Conservation (phyloP, 2,113 vertebrate species). For the Riparia riparia region DNA sequence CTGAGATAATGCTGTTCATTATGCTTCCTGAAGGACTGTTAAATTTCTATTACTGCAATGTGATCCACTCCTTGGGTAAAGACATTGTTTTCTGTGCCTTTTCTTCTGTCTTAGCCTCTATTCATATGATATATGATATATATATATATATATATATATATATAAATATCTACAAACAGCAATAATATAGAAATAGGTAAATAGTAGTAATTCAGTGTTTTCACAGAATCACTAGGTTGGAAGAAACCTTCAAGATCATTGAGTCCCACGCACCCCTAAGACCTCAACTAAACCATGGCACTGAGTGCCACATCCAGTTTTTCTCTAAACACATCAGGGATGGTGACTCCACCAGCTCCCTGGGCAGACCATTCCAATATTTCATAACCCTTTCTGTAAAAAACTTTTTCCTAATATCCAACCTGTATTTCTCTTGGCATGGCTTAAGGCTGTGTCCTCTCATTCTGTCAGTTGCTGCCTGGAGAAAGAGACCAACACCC, state of each 20-base stretch:
- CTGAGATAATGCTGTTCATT: slow-evolving; percentile 80
- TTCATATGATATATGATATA: no score
- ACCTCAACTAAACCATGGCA: neutral
- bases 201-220: neutral
- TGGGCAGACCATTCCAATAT: fast-evolving
- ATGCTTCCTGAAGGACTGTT: slow-evolving; percentile 85
- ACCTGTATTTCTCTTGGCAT: neutral
- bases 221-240: neutral
- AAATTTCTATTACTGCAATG: slow-evolving; percentile 86
- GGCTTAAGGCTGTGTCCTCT: neutral
- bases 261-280: no score
- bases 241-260: neutral
- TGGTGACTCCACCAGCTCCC: neutral
- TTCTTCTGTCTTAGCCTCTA: neutral
- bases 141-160: no score
- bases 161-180: neutral
- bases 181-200: neutral
- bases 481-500: neutral
- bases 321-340: neutral
- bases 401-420: neutral
- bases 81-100: neutral
- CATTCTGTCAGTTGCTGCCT: neutral
- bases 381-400: neutral
- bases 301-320: no score
- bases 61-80: slow-evolving; percentile 74